A percentile compares a stretch with the other conserved stretches of the same genome.
Conservation (phyloP, 2,113 vertebrate genomes). For the Osmerus eperlanus region DNA sequence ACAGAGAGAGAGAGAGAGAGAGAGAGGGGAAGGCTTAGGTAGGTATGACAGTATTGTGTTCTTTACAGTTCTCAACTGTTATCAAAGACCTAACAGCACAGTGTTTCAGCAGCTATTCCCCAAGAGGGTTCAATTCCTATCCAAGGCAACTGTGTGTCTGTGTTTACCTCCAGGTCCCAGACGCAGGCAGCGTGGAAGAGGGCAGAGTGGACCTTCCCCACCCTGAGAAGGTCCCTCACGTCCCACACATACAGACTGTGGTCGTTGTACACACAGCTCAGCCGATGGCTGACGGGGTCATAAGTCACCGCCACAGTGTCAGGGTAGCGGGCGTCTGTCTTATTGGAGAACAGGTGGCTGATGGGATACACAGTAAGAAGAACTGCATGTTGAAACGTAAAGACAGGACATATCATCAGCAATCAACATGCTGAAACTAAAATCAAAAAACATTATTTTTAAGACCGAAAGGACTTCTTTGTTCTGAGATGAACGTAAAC, state of each 20-base stretch:
- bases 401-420: too few relatives aligned
- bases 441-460: not conserved
- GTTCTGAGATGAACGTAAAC: too few relatives aligned
- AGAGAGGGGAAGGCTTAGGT: too few relatives aligned
- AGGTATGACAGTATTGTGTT: too few relatives aligned
- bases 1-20: too few relatives aligned
- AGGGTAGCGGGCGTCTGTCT: slow-evolving; percentile 78
- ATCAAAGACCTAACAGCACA: too few relatives aligned
- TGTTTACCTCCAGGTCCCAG: slow-evolving; percentile 88
- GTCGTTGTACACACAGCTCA: slow-evolving; percentile 94
- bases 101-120: too few relatives aligned
- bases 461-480: not conserved
- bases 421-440: too few relatives aligned
- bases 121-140: too few relatives aligned
- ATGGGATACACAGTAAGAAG: not conserved
- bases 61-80: too few relatives aligned
- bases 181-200: slow-evolving; percentile 91
- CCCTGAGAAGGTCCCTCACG: slow-evolving; percentile 83
- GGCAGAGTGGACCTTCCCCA: slow-evolving; percentile 89
- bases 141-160: too few relatives aligned
- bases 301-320: slow-evolving; percentile 88
- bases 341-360: slow-evolving; percentile 80
- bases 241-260: slow-evolving; percentile 99
- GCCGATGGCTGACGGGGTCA: slow-evolving; percentile 85
- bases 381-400: too few relatives aligned